phyloP scores from a whole-genome alignment of 2,113 vertebrate genomes.

The Martes martes region DNA sequence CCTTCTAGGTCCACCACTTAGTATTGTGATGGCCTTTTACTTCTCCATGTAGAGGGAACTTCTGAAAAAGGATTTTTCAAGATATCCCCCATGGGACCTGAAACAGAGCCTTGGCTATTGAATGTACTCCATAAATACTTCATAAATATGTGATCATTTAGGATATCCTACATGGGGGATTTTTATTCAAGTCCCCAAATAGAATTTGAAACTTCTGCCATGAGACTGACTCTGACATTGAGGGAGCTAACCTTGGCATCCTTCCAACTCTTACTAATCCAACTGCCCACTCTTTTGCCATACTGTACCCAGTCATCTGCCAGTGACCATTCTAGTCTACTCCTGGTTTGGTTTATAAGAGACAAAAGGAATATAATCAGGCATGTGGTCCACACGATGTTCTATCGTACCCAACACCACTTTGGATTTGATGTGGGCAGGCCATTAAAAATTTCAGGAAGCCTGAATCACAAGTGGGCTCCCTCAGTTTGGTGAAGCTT shows the following conservation, averaged over 20 bases:
- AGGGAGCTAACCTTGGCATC: background rate
- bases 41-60: background rate
- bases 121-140: background rate
- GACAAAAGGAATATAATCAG: background rate
- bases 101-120: background rate
- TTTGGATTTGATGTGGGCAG: background rate
- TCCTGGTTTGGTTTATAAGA: background rate
- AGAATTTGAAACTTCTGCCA: background rate
- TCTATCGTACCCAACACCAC: background rate
- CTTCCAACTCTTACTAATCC: rapidly evolving
- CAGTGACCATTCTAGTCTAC: too few species aligned
- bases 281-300: background rate
- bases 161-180: background rate
- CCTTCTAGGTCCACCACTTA: background rate
- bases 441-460: background rate
- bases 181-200: background rate
- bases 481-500: background rate
- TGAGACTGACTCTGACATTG: background rate
- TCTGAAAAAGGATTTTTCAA: background rate
- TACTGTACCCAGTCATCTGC: background rate
- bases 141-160: background rate
- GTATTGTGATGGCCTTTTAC: background rate
- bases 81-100: background rate
- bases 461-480: background rate
- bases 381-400: background rate